Evolutionary conservation across 2,888 invertebrate genomes (phyloP).

Genomic region (Salpingus planirostris): DNA sequence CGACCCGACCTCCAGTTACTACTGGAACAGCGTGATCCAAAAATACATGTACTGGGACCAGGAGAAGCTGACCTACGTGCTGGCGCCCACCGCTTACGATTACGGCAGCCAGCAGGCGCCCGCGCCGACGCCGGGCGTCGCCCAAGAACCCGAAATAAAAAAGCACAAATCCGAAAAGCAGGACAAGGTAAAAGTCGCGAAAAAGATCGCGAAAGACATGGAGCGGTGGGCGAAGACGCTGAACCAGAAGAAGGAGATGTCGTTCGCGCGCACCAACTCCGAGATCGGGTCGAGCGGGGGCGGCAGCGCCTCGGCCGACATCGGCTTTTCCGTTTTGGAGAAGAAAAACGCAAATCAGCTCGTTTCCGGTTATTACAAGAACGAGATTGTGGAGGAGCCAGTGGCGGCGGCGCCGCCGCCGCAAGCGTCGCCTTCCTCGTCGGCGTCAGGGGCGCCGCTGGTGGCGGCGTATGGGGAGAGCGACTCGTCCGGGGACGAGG

Average conservation of each 20-base stretch:
- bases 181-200: constrained; percentile 94
- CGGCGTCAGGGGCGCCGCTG: constrained; percentile 40
- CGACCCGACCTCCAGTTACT: constrained; percentile 92
- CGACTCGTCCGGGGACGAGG: constrained; percentile 50
- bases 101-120: constrained; percentile 18
- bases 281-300: constrained; percentile 23
- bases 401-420: constrained; percentile 3
- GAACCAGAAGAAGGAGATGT: constrained; percentile 86
- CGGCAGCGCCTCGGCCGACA: constrained; percentile 75
- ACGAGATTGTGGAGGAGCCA: constrained; percentile 7
- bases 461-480: constrained; percentile 75
- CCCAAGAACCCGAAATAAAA: constrained; percentile 45
- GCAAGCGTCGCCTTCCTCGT: constrained; percentile 10
- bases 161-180: constrained; percentile 69
- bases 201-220: constrained; percentile 95
- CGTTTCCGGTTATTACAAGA: constrained; percentile 12
- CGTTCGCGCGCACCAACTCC: constrained; percentile 26
- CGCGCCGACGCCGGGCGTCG: constrained; percentile 20
- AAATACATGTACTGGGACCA: constrained; percentile 96
- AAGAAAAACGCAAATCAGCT: constrained; percentile 48
- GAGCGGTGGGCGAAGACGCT: constrained; percentile 93
- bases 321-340: constrained; percentile 86
- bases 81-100: constrained; percentile 40
- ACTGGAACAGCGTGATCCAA: constrained; percentile 84
- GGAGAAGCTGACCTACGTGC: constrained; percentile 54